Evolutionary conservation across 2,888 invertebrate genomes (phyloP), one percentile per base, ranked within the genome.

Genomic region (Hirtodrosophila trivittata): DNA sequence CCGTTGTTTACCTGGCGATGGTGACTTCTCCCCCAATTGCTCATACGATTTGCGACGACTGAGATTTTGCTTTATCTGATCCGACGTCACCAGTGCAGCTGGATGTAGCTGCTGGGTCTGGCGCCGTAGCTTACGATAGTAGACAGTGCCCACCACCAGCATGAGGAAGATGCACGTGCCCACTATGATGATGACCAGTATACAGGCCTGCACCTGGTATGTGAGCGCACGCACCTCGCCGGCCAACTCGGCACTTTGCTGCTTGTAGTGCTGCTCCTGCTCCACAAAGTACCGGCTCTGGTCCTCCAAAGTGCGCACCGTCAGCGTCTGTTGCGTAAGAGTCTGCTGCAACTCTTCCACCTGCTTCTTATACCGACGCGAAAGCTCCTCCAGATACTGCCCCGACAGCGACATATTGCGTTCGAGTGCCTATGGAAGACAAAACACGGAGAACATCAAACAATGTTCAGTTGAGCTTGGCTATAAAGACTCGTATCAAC

Each of bases 361-460:
- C 92, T 98, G 98, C 81, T 96, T 97, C 89, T 97, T 97, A 91
- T 98, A 99, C 10, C 98, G 93, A 54, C 96, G 94, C 91, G 98
- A 98, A 75, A 99, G 92, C 89, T 99, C 98, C 90, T 98, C 98
- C 74, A 99, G 92, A 90, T 99, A 99, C 90, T 98, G 97, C 62
- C 97, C 96, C 73, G 98, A 98, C 33, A 99, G 92, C 9, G 98
- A 98, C 94, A 99, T 97, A 91, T 99, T 99, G 76, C 97, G 93
- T 91, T 99, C 99, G 77, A 99, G 92, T 46, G 96, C 95, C 95
- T 96, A 92, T 63, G 92, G 92, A 64, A 69, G 50, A 73, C 67
- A 66, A 46, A 69, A 56, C 14, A 9, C 9, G 5, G 7, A 52
- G 7, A 47, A 42, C 12, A 25, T 57, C 39, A 37, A 16, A 26